Evolutionary conservation across 2,888 invertebrate genomes (phyloP).

Genomic region (Torymus tubicola): DNA sequence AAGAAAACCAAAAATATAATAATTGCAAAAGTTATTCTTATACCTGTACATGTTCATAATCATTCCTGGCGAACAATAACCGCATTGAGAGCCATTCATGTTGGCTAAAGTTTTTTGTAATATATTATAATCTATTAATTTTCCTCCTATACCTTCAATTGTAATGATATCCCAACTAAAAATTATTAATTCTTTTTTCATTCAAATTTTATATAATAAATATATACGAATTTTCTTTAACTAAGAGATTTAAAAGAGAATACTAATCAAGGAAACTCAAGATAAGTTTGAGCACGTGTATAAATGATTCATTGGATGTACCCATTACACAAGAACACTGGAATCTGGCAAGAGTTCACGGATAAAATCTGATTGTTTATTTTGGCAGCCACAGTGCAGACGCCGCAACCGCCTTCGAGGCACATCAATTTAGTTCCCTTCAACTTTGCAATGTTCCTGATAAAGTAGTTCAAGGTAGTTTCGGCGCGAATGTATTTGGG

Average conservation of each 20-base stretch:
- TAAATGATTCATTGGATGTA: slow-evolving; percentile 41
- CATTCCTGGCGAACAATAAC: slow-evolving; percentile 85
- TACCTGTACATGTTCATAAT: slow-evolving; percentile 79
- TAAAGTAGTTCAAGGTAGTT: slow-evolving; percentile 81
- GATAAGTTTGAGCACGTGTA: too few species aligned
- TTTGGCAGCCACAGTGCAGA: slow-evolving; percentile 77
- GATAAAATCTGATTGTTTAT: slow-evolving; percentile 65
- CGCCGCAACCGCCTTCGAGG: slow-evolving; percentile 85
- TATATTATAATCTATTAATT: slow-evolving; percentile 81
- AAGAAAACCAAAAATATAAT: too few species aligned
- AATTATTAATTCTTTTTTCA: neutral
- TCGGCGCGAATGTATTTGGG: slow-evolving; percentile 73
- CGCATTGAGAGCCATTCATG: slow-evolving; percentile 68
- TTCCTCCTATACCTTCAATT: slow-evolving; percentile 84
- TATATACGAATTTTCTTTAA: too few species aligned
- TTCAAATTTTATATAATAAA: neutral
- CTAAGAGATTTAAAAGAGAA: too few species aligned
- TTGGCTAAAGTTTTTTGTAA: slow-evolving; percentile 74
- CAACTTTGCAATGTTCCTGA: slow-evolving; percentile 80
- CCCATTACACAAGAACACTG: slow-evolving; percentile 67
- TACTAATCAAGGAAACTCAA: too few species aligned
- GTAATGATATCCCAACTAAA: slow-evolving; percentile 82
- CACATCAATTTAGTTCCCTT: slow-evolving; percentile 86
- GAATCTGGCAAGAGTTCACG: slow-evolving; percentile 71
- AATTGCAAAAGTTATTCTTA: slow-evolving; percentile 71